Evolutionary conservation across 2,888 invertebrate species (phyloP).

Genomic region (Alloplasta piceator): DNA sequence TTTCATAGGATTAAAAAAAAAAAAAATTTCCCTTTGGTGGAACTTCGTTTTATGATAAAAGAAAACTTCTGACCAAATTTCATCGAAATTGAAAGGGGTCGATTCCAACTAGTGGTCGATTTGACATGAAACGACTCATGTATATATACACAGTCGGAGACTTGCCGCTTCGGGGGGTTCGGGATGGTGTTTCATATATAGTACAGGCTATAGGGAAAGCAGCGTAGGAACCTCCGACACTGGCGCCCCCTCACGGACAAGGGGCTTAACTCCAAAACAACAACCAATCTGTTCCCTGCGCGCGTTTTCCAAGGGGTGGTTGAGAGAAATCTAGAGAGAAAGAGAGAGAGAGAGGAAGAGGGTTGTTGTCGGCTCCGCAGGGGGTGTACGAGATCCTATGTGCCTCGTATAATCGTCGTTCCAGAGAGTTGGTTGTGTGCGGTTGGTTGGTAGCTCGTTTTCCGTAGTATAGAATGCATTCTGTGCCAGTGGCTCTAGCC

Average conservation of each 20-base stretch:
- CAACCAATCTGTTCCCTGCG: conserved; percentile 76
- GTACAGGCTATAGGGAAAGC: neutral
- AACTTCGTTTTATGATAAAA: too few relatives aligned
- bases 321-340: conserved; percentile 4
- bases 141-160: neutral
- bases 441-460: conserved; percentile 44
- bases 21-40: too few relatives aligned
- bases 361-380: conserved; percentile 38
- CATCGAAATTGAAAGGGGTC: too few relatives aligned
- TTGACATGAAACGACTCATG: too few relatives aligned
- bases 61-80: too few relatives aligned
- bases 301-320: conserved; percentile 59
- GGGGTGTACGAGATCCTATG: conserved; percentile 22
- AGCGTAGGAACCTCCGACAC: conserved; percentile 33
- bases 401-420: conserved; percentile 54
- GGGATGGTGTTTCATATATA: neutral
- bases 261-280: conserved; percentile 77
- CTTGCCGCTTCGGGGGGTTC: neutral
- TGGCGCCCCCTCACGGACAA: conserved; percentile 67
- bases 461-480: conserved; percentile 39
- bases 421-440: conserved; percentile 34
- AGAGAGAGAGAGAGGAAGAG: conserved; percentile 12
- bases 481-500: conserved; percentile 32
- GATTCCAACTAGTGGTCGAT: too few relatives aligned
- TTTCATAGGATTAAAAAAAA: too few relatives aligned